Evolutionary conservation across 2,113 vertebrate genomes (phyloP).

Genomic region (zebrafish (Danio rerio)): GRCz12tu NC_133189.1:54900001-54900500

Average conservation of each 20-base stretch:
- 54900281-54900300: conserved; percentile 4
- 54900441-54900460: conserved; percentile 32
- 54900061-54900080: conserved; percentile 43
- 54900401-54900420: conserved; percentile 42
- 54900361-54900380: conserved; percentile 48
- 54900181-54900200: not conserved
- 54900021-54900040: conserved; percentile 42
- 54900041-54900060: conserved; percentile 37
- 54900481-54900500: conserved; percentile 13
- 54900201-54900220: not conserved
- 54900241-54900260: conserved; percentile 19
- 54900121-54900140: conserved; percentile 38
- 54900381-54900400: conserved; percentile 39
- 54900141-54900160: conserved; percentile 7
- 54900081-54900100: conserved; percentile 27
- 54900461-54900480: conserved; percentile 16
- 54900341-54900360: conserved; percentile 6
- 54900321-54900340: not conserved
- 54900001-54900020: not conserved
- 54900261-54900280: not conserved
- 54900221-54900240: not conserved
- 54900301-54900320: not conserved
- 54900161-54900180: not conserved
- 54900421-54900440: conserved; percentile 28
- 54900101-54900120: conserved; percentile 28